Evolutionary conservation across 2,888 invertebrate genomes (phyloP).

Genomic region (Amphimallon solstitiale): DNA sequence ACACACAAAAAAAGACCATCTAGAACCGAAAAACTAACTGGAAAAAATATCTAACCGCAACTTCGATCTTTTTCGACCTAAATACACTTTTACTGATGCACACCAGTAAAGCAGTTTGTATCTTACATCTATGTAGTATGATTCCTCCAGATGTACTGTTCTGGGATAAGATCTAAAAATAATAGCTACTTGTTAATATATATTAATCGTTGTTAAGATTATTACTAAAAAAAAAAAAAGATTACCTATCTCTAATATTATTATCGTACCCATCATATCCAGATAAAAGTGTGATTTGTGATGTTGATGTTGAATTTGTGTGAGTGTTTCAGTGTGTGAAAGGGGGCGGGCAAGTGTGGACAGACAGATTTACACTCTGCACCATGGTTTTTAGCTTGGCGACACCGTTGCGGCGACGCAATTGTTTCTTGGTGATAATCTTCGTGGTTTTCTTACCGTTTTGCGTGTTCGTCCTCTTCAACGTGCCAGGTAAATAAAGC

Average conservation of each 20-base stretch:
- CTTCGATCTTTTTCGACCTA: too few relatives aligned
- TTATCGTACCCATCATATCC: background rate
- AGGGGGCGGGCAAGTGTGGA: constrained; percentile 4
- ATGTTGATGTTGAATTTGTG: constrained; percentile 5
- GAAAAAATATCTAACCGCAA: background rate
- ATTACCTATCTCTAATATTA: too few relatives aligned
- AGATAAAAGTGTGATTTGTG: background rate
- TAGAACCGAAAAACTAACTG: background rate
- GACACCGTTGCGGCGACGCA: constrained; percentile 67
- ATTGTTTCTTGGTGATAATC: constrained; percentile 68
- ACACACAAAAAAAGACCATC: background rate
- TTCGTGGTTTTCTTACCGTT: constrained; percentile 69
- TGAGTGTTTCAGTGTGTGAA: constrained; percentile 24
- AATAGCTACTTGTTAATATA: too few relatives aligned
- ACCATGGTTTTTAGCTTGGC: constrained; percentile 50
- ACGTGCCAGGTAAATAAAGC: constrained; percentile 66
- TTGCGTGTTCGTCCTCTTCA: constrained; percentile 66
- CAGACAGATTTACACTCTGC: background rate
- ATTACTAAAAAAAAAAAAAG: too few relatives aligned
- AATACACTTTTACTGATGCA: too few relatives aligned
- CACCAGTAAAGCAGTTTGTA: too few relatives aligned
- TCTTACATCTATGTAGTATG: too few relatives aligned
- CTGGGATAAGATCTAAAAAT: too few relatives aligned
- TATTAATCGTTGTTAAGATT: too few relatives aligned
- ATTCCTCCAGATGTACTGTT: too few relatives aligned